Base-by-base conservation (phyloP, 2,888 invertebrate genomes). In the Drosophila multiciliata region DNA sequence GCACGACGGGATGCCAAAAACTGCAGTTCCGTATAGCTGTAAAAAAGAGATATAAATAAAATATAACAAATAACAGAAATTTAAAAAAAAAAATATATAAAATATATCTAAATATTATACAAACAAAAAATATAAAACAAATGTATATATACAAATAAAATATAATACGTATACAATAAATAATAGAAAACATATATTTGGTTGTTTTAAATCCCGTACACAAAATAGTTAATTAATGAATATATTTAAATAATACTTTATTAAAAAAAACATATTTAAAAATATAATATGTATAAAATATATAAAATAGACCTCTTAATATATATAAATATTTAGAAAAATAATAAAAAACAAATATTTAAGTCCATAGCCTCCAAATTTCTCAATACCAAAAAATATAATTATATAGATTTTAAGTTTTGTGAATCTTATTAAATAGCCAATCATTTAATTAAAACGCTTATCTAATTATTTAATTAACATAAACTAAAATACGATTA, bases 1-100 rank as follows among this genome's bases (percentile, higher is more conserved):
- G 92, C 92, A 40, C 92, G 85, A 91, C 95, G 45, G 90, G 94
- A 67, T 92, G 93, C 93, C 48, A 93, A 82, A 68, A 92, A 93
- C 81, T 93, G 93, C 33, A 93, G 70, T 67, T 93, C 93, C n/a
- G 92, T 92, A 70, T 93, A 93, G 49, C 93, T 93, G 67, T 60
- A 84, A 79, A 75, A 79, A 75, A 79, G 26, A 15, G 20, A 45
- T 12, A 7, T 15, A 12, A 12, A 32, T 9, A 15, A 33, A n/a
- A 5, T 40, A 20, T n/a, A 12, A 33, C 2, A 32, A 1, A 35
- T 23, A n/a, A n/a, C 9, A 32, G 2, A 11, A 54, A n/a, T 9
- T 9, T 7, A 20, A 20, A 15, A 35, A 6, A 54, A 36, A 35
- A 15, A 12, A 42, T 42, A 15, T 12, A 42, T 42, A 2, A 11